Percentiles rank a stretch among this genome's conserved stretches.
phyloP scores from a whole-genome alignment of 2,888 invertebrate genomes.

The Bugula neritina region DNA sequence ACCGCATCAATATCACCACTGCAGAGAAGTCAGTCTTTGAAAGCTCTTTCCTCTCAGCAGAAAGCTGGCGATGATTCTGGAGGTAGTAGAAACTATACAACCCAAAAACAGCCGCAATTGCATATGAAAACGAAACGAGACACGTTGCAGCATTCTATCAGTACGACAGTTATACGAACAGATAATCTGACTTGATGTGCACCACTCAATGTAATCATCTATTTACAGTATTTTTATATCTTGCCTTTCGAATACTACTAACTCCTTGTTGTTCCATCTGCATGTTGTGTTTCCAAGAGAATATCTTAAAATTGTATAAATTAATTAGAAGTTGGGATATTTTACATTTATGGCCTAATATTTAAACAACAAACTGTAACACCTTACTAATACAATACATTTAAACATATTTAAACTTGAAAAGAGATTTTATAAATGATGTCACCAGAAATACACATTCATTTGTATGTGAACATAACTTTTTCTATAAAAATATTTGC shows the following conservation, averaged over 20 bases:
- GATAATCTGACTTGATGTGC: background rate
- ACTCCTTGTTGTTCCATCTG: background rate
- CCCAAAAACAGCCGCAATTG: background rate
- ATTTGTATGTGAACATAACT: no score
- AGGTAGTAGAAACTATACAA: no score
- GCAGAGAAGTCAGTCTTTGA: conserved; percentile 8
- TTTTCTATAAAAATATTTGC: no score
- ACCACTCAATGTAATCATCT: background rate
- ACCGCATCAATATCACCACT: background rate
- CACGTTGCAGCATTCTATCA: conserved; percentile 13
- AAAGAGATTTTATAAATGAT: background rate
- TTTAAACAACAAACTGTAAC: background rate
- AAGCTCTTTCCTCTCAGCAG: background rate
- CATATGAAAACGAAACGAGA: background rate
- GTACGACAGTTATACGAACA: background rate
- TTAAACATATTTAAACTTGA: background rate
- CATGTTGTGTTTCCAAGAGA: conserved; percentile 25
- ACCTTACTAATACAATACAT: background rate
- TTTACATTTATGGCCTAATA: no score
- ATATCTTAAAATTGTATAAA: no score
- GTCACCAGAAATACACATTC: no score
- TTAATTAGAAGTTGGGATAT: no score
- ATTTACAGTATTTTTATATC: background rate
- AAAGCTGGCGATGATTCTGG: background rate
- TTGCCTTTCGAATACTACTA: background rate